Evolutionary conservation across 2,888 invertebrate species (phyloP).

Genomic region (Anaspis maculata): DNA sequence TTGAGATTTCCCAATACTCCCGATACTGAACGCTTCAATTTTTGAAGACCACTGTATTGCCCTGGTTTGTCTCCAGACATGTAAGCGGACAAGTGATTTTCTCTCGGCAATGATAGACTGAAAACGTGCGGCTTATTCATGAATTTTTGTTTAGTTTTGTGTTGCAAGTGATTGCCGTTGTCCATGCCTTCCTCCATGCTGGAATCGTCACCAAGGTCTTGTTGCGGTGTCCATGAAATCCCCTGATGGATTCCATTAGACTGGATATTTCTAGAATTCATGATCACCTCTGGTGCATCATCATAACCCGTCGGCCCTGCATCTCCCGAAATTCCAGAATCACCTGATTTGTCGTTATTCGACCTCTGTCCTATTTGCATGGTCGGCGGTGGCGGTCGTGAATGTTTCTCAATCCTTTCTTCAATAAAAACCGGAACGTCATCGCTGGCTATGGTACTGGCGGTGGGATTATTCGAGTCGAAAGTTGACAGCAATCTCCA

Average conservation of each 20-base stretch:
- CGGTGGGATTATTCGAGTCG: conserved; percentile 41
- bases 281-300: conserved; percentile 41
- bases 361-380: conserved; percentile 45
- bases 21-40: conserved; percentile 61
- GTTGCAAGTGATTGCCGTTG: conserved; percentile 20
- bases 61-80: conserved; percentile 39
- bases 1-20: conserved; percentile 42
- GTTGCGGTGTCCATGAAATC: conserved; percentile 74
- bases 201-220: conserved; percentile 59
- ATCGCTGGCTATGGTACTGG: conserved; percentile 30
- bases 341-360: conserved; percentile 66
- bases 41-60: conserved; percentile 45
- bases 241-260: conserved; percentile 9
- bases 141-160: conserved; percentile 11
- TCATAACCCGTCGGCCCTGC: conserved; percentile 52
- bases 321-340: conserved; percentile 78
- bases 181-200: conserved; percentile 34
- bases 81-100: conserved; percentile 45
- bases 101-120: conserved; percentile 67
- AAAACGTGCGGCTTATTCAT: conserved; percentile 52
- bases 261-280: conserved; percentile 29
- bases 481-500: conserved; percentile 66
- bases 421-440: conserved; percentile 42
- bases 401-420: conserved; percentile 47
- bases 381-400: conserved; percentile 45